phyloP scores from a whole-genome alignment of 2,113 vertebrate species.

The Gambusia affinis region DNA sequence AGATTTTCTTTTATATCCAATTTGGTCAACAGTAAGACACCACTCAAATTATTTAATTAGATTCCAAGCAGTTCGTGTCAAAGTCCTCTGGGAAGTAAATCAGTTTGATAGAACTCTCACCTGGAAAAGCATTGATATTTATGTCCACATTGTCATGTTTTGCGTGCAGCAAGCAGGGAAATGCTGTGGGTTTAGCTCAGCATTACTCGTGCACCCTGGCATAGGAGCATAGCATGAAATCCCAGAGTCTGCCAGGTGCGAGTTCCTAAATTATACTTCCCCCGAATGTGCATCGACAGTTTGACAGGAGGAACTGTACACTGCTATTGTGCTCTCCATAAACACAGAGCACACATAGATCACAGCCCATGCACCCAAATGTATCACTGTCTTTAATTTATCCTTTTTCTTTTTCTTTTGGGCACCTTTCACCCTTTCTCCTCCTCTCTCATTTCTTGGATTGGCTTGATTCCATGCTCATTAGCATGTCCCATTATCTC shows the following conservation, averaged over 20 bases:
- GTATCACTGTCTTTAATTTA: not conserved
- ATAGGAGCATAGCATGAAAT: conserved; percentile 61
- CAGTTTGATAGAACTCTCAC: conserved; percentile 9
- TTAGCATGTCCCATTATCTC: conserved; percentile 83
- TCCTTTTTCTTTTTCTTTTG: conserved; percentile 17
- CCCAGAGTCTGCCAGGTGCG: conserved; percentile 65
- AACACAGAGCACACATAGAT: conserved; percentile 43
- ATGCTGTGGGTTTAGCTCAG: conserved; percentile 58
- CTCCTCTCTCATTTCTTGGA: conserved; percentile 60
- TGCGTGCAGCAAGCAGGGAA: conserved; percentile 45
- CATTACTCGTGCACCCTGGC: conserved; percentile 65
- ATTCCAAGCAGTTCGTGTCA: not conserved
- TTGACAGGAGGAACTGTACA: conserved; percentile 61
- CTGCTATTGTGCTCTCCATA: conserved; percentile 40
- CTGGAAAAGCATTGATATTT: conserved; percentile 48
- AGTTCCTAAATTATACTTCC: conserved; percentile 68
- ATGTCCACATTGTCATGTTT: conserved; percentile 52
- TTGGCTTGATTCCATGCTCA: conserved; percentile 81
- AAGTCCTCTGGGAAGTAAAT: conserved; percentile 9
- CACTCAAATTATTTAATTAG: too few relatives aligned
- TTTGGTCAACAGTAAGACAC: too few relatives aligned
- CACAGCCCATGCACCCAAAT: conserved; percentile 3
- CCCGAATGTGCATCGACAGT: conserved; percentile 65
- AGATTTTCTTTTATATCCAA: too few relatives aligned
- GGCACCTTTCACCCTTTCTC: conserved; percentile 51